A percentile compares a stretch with the other conserved stretches of the same genome.
phyloP scores from a whole-genome alignment of 1,140 invertebrate species.

The Heliconius melpomene region DNA sequence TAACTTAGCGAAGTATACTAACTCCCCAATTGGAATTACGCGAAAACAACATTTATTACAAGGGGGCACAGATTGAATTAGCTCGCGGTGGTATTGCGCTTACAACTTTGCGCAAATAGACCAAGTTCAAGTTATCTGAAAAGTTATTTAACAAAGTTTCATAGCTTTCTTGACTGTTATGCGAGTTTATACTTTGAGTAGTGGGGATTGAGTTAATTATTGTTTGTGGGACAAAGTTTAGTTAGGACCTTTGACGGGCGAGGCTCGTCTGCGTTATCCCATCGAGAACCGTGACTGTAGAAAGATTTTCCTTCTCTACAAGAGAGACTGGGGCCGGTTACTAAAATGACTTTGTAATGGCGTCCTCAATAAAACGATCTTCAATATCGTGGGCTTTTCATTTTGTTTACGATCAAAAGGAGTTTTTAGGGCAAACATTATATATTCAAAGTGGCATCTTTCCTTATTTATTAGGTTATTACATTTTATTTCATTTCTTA shows the following conservation, averaged over 20 bases:
- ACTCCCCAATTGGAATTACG: conserved; percentile 75
- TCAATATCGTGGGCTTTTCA: conserved; percentile 64
- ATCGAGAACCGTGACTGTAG: conserved; percentile 80
- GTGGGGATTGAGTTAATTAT: conserved; percentile 73
- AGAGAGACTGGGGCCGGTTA: conserved; percentile 75
- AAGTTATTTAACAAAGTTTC: conserved; percentile 82
- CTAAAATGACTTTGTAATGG: conserved; percentile 78
- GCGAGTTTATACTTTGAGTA: conserved; percentile 69
- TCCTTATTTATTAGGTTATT: conserved; percentile 1
- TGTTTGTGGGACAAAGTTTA: conserved; percentile 55
- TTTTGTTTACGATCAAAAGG: conserved; percentile 57
- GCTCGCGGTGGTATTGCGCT: conserved; percentile 71
- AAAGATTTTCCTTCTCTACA: conserved; percentile 81
- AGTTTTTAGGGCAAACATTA: conserved; percentile 48
- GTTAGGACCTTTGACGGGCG: conserved; percentile 60
- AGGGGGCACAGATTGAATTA: conserved; percentile 79
- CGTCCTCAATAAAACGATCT: conserved; percentile 73
- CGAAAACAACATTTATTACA: conserved; percentile 80
- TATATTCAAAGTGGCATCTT: not conserved
- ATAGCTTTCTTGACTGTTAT: conserved; percentile 75
- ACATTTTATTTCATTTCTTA: not conserved
- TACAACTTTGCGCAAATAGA: conserved; percentile 78
- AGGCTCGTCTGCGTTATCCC: conserved; percentile 70
- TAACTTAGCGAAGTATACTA: conserved; percentile 68
- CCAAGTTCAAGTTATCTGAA: conserved; percentile 81